Evolutionary conservation across 2,113 vertebrate genomes (phyloP).

Genomic region (Lampris incognitus): DNA sequence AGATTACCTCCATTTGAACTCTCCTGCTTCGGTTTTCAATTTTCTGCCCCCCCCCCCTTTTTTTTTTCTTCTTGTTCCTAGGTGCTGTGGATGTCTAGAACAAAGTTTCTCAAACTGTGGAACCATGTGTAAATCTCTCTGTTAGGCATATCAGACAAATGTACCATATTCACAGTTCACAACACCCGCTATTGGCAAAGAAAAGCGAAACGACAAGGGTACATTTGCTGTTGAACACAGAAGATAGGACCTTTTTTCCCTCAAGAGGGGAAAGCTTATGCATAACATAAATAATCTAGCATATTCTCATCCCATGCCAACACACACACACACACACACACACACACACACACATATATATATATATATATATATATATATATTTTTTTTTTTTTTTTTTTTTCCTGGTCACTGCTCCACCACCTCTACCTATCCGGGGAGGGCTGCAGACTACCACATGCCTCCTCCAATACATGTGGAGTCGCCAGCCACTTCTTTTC

Average conservation of each 20-base stretch:
- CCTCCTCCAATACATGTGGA: no score
- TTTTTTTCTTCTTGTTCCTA: neutral
- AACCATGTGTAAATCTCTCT: constrained; percentile 43
- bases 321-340: no score
- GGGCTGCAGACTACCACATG: no score
- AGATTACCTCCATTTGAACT: neutral
- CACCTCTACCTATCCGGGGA: no score
- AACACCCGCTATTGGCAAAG: neutral
- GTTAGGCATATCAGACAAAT: neutral
- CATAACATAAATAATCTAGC: neutral
- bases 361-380: no score
- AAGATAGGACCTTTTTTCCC: neutral
- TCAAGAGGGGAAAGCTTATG: constrained; percentile 9
- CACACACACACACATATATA: no score
- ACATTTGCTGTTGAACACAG: constrained; percentile 36
- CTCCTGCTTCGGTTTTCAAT: neutral
- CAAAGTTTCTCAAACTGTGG: constrained; percentile 35
- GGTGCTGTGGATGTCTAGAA: constrained; percentile 34
- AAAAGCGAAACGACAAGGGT: constrained; percentile 28
- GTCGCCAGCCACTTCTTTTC: no score
- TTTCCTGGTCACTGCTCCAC: no score
- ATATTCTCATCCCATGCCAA: no score
- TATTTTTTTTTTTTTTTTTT: no score
- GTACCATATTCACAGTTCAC: neutral
- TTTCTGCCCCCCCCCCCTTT: neutral